Evolutionary conservation across 1,140 invertebrate species (phyloP).

Genomic region (Polypedilum vanderplanki): DNA sequence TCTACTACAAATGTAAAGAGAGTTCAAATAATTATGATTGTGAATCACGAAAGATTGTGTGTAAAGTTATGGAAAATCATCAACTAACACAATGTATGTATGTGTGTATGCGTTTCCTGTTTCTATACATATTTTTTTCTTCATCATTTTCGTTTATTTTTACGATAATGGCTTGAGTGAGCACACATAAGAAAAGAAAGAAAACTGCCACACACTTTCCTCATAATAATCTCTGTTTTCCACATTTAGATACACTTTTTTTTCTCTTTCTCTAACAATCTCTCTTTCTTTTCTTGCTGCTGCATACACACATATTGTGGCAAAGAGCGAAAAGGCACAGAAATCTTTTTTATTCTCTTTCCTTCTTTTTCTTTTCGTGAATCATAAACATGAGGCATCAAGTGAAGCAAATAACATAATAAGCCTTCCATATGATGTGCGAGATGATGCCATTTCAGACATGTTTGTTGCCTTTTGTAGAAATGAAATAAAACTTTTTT

Average conservation of each 20-base stretch:
- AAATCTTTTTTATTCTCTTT: too few species aligned
- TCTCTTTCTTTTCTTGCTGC: background rate
- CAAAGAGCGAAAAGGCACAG: too few species aligned
- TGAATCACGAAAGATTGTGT: background rate
- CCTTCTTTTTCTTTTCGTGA: background rate
- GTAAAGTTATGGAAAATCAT: conserved; percentile 25
- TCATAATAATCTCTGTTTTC: conserved; percentile 19
- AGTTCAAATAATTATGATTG: too few species aligned
- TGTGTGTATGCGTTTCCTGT: background rate
- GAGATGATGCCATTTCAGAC: background rate
- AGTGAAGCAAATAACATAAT: conserved; percentile 20
- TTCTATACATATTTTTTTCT: conserved; percentile 2
- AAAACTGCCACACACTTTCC: conserved; percentile 20
- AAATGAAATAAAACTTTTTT: background rate
- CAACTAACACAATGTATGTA: background rate
- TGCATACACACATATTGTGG: background rate
- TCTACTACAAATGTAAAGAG: too few species aligned
- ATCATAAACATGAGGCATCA: conserved; percentile 24
- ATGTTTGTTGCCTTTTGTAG: conserved; percentile 18
- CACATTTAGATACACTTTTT: conserved; percentile 19
- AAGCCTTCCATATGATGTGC: conserved; percentile 27
- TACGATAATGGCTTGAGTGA: conserved; percentile 21
- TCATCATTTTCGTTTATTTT: conserved; percentile 27
- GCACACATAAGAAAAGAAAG: background rate
- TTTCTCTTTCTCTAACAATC: conserved; percentile 2